Percentiles rank a stretch among this genome's conserved stretches.
These are phyloP conservation scores for Nasonia vitripennis DNA, from an alignment of 1,140 invertebrate species.

Conservation along the genomic window DNA sequence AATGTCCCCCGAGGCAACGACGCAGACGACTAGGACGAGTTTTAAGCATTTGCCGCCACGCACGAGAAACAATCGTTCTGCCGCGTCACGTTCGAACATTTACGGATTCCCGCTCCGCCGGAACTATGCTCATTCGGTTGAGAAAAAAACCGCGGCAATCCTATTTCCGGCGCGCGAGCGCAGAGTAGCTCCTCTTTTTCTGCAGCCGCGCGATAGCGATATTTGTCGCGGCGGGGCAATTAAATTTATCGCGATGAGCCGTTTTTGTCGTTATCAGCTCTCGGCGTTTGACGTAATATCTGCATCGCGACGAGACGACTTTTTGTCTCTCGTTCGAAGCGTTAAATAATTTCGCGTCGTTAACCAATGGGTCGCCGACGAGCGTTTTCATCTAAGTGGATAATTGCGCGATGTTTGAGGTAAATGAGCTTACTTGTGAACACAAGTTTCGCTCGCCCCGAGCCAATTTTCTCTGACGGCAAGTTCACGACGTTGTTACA, in stretches of 20 bases:
- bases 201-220: slow-evolving; percentile 3
- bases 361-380: not conserved
- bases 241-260: slow-evolving; percentile 15
- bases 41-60: not conserved
- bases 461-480: not conserved
- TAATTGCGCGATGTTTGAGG: not conserved
- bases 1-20: too few relatives aligned
- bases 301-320: not conserved
- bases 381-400: slow-evolving; percentile 7
- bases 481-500: not conserved
- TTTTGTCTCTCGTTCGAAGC: slow-evolving; percentile 24
- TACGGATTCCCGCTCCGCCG: slow-evolving; percentile 21
- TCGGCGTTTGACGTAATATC: not conserved
- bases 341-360: slow-evolving; percentile 1
- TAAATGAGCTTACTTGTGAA: slow-evolving; percentile 5
- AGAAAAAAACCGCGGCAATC: not conserved
- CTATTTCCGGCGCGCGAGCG: slow-evolving; percentile 1
- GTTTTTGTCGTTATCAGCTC: not conserved
- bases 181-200: slow-evolving; percentile 10
- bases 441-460: not conserved
- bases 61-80: slow-evolving; percentile 35
- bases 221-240: slow-evolving; percentile 29
- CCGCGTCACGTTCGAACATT: slow-evolving; percentile 32
- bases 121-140: slow-evolving; percentile 27
- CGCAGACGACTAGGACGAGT: not conserved